Evolutionary conservation across 1,140 invertebrate genomes (phyloP), one percentile per base, ranked within the genome.

Genomic region (Drosophila ananassae): DNA sequence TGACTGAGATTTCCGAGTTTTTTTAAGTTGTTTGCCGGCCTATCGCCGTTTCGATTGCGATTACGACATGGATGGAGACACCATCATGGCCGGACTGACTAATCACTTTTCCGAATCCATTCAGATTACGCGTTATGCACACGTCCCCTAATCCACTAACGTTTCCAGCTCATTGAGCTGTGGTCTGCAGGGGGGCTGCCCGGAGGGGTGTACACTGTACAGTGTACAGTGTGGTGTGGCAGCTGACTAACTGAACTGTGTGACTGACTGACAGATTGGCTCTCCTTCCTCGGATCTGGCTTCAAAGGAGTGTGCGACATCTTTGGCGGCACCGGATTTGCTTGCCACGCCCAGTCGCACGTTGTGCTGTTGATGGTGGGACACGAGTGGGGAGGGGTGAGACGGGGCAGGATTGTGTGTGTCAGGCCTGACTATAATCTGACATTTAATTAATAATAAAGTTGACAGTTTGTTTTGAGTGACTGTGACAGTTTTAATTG

Each of bases 401-500:
- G 41, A 21, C 52, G 44, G 37, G 50, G 32, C 56, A 32, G 17
- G 44, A 32, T 51, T 52, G 59, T 30, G 73, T 77, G 58, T 60
- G 73, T 75, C 79, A 59, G 69, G 59, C 55, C 39, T 71, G 75
- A 81, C 71, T 90, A 90, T 90, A 90, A 90, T 90, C 85, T 85
- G 85, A 85, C 85, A 90, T 90, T 89, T 90, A 90, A 90, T 90
- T 90, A 90, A 90, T 90, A 90, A 90, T 90, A 90, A 90, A 89
- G 78, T 85, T 81, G 85, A 90, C 85, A 90, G 83, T 67, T 90
- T 90, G 85, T 90, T 85, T 78, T 90, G 81, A 90, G 81, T 81
- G 74, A 90, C 72, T 90, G 85, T 90, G 85, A 90, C 85, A 90
- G 85, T 90, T 85, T 85, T 81, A 90, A 90, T 90, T 90, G 85